Evolutionary conservation across 35 echinoderm and acorn worm species (phyloP).

Genomic region (Apostichopus parvimensis): DNA sequence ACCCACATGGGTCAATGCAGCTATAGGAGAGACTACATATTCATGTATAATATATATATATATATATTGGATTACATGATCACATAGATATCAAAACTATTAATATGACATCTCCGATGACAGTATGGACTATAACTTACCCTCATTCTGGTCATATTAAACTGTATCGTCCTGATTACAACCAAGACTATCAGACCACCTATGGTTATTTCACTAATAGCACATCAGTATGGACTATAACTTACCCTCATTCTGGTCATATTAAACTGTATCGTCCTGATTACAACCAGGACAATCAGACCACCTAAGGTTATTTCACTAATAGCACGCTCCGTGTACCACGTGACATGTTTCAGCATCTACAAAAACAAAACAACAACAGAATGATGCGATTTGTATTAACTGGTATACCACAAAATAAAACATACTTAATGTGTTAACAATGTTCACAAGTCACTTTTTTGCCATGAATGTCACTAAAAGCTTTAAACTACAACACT

Average conservation of each 20-base stretch:
- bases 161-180: conserved; percentile 96
- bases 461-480: too few relatives aligned
- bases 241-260: conserved; percentile 99
- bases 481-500: too few relatives aligned
- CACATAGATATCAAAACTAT: too few relatives aligned
- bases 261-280: conserved; percentile 98
- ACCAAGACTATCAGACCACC: conserved; percentile 96
- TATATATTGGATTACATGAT: too few relatives aligned
- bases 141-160: conserved; percentile 99
- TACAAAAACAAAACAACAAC: conserved; percentile 51
- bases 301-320: conserved; percentile 92
- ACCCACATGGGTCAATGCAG: too few relatives aligned
- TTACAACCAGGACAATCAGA: conserved; percentile 93
- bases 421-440: too few relatives aligned
- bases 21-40: too few relatives aligned
- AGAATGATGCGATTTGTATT: too few relatives aligned
- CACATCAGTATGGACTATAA: conserved; percentile 16
- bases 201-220: conserved; percentile 80
- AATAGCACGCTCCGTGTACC: conserved; percentile 81
- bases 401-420: too few relatives aligned
- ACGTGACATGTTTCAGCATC: conserved; percentile 85
- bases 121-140: conserved; percentile 52
- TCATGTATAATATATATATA: too few relatives aligned
- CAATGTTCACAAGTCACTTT: too few relatives aligned
- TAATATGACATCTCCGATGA: too few relatives aligned